A percentile compares a stretch with the other conserved stretches of the same genome.
These are phyloP conservation scores for Lagodon rhomboides DNA, from an alignment of 2,797 vertebrate species.

Conservation along the genomic window DNA sequence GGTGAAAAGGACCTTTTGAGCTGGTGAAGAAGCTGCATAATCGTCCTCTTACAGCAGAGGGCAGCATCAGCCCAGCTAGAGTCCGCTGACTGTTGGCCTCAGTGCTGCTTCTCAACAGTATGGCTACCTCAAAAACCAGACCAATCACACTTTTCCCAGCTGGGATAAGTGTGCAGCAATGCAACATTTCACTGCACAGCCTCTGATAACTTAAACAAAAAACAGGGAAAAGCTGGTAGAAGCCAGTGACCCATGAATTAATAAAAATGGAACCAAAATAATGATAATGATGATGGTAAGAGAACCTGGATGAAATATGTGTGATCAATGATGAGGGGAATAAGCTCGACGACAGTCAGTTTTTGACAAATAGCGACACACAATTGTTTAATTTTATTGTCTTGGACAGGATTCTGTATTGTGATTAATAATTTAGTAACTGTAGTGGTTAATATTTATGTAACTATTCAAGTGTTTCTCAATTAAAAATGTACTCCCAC, in stretches of 20 bases:
- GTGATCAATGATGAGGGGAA: not conserved
- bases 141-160: not conserved
- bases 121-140: not conserved
- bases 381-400: not conserved
- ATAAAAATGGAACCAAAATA: not conserved
- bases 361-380: not conserved
- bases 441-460: not conserved
- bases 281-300: not conserved
- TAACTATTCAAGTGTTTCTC: not conserved
- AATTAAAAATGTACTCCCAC: slow-evolving; percentile 5
- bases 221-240: not conserved
- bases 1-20: not conserved
- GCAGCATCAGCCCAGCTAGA: slow-evolving; percentile 29
- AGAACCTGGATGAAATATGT: slow-evolving; percentile 4
- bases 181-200: slow-evolving; percentile 10
- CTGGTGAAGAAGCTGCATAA: not conserved
- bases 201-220: not conserved
- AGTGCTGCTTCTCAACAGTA: not conserved
- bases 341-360: not conserved
- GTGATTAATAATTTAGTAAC: not conserved
- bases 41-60: slow-evolving; percentile 55
- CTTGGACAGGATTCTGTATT: not conserved
- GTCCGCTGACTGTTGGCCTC: not conserved
- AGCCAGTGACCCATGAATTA: not conserved
- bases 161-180: slow-evolving; percentile 21